Evolutionary conservation across 1,140 invertebrate species (phyloP), one percentile per base, ranked within the genome.

Genomic region (Drosophila bocki): DNA sequence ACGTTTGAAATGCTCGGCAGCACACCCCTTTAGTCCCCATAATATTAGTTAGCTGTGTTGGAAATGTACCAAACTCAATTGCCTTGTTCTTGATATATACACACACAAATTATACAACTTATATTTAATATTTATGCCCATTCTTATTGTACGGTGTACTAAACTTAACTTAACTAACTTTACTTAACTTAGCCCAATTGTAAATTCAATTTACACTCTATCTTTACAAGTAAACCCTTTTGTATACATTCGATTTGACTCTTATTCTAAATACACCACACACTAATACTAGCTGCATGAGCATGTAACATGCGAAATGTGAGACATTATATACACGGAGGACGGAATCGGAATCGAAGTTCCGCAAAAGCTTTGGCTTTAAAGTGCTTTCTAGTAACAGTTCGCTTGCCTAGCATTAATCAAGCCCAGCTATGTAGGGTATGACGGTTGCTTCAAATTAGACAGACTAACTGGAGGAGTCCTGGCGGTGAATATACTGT

Each of bases 121-220:
- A 61, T 59, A 50, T 32, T 56, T 54, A 22, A 54, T 74, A 72
- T 41, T 44, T 57, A 62, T 67, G 68, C 59, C 50, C 77, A 78
- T 78, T 85, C 51, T 72, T 69, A 69, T 74, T 63, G 29, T 53
- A 82, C 71, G 26, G 13, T 59, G 61, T 42, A 64, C 61, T 64
- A 22, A 42, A 35, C 33, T 32, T 48, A 53, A 39, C 45, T 62
- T 29, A 51, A 50, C 29, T 51, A 51, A 47, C 29, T 19, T 35
- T 50, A 35, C 45, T 39, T 37, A 62, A 37, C 58, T 60, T 80
- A 51, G 67, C 35, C 53, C 71, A 77, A 84, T 64, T 79, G 85
- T 90, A 90, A 84, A 90, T 90, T 88, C 71, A 90, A 90, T 90
- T 90, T 90, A 90, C 85, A 68, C 77, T 42, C 48, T 71, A 44